Conservation (phyloP, 2,113 vertebrate genomes). For the Paradisaea rubra region DNA sequence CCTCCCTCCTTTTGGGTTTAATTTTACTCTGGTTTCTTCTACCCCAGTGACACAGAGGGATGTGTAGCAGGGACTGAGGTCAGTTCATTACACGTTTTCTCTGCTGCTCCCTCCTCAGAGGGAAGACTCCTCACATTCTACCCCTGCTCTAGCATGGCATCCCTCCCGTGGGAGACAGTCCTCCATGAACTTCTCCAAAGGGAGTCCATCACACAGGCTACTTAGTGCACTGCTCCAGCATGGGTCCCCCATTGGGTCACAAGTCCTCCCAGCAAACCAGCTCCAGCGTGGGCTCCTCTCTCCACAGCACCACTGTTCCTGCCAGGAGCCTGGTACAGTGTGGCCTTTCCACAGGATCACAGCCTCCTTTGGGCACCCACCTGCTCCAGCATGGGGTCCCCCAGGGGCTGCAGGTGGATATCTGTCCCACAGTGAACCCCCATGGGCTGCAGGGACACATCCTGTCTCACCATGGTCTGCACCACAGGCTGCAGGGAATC, state of each 20-base stretch:
- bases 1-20: background rate
- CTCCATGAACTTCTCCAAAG: background rate
- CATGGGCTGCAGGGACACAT: background rate
- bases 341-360: background rate
- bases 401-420: too few species aligned
- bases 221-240: background rate
- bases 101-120: background rate
- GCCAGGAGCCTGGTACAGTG: background rate
- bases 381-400: rapidly evolving
- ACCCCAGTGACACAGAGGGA: too few species aligned
- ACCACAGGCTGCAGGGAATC: background rate
- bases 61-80: rapidly evolving
- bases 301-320: background rate
- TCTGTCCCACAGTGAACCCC: too few species aligned
- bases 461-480: too few species aligned
- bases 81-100: background rate
- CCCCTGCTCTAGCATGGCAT: background rate
- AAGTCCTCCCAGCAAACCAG: background rate
- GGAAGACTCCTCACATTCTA: background rate
- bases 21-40: background rate
- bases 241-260: too few species aligned
- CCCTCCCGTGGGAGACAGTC: rapidly evolving
- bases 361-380: background rate
- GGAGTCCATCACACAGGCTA: too few species aligned
- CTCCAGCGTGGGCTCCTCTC: background rate